Percentiles rank a stretch among this genome's conserved stretches.
Conservation (phyloP, 2,888 invertebrate genomes). For the Rhopalosiphum nymphaeae region DNA sequence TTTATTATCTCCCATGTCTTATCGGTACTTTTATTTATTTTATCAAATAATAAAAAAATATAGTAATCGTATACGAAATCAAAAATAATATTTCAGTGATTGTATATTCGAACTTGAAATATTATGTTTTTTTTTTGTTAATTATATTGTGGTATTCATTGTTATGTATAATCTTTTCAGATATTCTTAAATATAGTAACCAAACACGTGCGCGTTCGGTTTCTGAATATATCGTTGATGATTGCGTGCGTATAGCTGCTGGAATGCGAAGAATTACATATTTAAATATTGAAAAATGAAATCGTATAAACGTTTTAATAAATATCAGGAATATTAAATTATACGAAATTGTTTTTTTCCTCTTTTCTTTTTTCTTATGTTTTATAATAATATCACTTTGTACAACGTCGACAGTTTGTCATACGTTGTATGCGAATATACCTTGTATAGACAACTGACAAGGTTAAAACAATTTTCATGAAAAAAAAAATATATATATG, state of each 20-base stretch:
- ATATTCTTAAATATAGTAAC: background rate
- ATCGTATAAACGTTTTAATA: background rate
- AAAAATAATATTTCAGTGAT: background rate
- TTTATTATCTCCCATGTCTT: background rate
- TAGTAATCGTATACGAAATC: background rate
- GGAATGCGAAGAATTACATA: background rate
- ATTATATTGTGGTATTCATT: background rate
- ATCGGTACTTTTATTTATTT: background rate
- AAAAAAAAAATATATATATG: background rate
- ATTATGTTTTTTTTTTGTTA: background rate
- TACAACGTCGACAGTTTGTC: background rate
- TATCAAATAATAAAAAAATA: background rate
- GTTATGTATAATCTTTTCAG: background rate
- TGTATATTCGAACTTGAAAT: background rate
- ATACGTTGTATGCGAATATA: background rate
- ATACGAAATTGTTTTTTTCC: background rate
- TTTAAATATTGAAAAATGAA: background rate
- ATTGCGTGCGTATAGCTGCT: background rate
- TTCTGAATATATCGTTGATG: background rate
- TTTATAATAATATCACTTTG: background rate
- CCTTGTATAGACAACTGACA: background rate
- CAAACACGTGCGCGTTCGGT: background rate
- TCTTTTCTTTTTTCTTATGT: background rate
- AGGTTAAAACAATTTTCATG: conserved; percentile 9
- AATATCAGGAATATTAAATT: too few species aligned